Evolutionary conservation across 2,797 vertebrate genomes (phyloP).

Genomic region (Brachyrhaphis roseni): DNA sequence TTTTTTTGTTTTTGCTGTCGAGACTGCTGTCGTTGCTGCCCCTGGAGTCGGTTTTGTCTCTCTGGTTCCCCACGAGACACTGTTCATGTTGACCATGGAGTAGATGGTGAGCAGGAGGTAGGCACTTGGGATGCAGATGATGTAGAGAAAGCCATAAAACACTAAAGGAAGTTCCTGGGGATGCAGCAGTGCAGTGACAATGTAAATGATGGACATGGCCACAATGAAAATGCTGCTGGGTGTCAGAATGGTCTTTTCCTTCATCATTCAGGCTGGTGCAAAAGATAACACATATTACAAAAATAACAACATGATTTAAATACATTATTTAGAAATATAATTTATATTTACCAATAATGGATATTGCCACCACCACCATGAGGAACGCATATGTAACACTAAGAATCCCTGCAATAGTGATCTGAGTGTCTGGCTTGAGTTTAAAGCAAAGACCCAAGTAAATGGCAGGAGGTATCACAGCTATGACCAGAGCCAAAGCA

Average conservation of each 20-base stretch:
- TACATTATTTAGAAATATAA: too few species aligned
- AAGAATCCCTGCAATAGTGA: slow-evolving; percentile 71
- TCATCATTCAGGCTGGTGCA: slow-evolving; percentile 62
- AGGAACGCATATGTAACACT: slow-evolving; percentile 77
- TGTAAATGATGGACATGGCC: slow-evolving; percentile 49
- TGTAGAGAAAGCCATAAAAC: slow-evolving; percentile 66
- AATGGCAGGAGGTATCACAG: slow-evolving; percentile 65
- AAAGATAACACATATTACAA: background rate
- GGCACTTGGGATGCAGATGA: slow-evolving; percentile 70
- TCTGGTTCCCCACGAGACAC: slow-evolving; percentile 79
- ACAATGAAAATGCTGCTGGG: slow-evolving; percentile 75
- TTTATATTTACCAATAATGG: slow-evolving; percentile 70
- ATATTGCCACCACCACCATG: slow-evolving; percentile 69
- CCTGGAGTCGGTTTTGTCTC: slow-evolving; percentile 44
- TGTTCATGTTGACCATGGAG: slow-evolving; percentile 77
- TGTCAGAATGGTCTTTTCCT: slow-evolving; percentile 63
- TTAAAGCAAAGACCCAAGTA: slow-evolving; percentile 76
- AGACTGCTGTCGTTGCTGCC: background rate
- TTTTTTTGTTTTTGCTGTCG: slow-evolving; percentile 5
- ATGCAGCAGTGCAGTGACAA: slow-evolving; percentile 67
- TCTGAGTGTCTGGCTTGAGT: slow-evolving; percentile 75
- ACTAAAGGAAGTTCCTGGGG: slow-evolving; percentile 71
- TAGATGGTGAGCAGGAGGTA: slow-evolving; percentile 75
- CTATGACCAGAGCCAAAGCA: slow-evolving; percentile 40
- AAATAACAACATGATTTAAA: background rate